Evolutionary conservation across 2,888 invertebrate genomes (phyloP), one percentile per base, ranked within the genome.

Genomic region (Meteorus colon): DNA sequence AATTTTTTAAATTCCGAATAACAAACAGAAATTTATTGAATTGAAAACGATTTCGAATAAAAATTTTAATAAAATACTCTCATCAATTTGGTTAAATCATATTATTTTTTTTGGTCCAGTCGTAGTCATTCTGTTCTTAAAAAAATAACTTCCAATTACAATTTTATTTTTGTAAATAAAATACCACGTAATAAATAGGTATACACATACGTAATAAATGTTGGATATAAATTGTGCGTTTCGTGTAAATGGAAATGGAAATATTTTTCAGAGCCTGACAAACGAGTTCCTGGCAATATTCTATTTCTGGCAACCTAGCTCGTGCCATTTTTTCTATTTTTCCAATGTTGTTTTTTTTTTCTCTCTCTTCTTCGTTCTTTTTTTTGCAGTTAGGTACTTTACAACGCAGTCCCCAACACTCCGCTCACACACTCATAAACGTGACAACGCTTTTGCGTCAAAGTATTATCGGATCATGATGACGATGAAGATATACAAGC

Each of bases 391-490:
- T 24, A 55, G 19, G 2, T 55, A 24, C 55, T 55, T 19, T 55
- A 55, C 19, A n/a, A 48, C 8, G 8, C 8, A 19, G 1, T 55
- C 6, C 2, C 4, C 12, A 12, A 41, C 41, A 37, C 66, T 37
- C 65, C 65, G 31, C 41, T 41, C 68, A 41, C 27, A 34, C 37
- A 62, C 31, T 19, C 34, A 67, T 59, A 12, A 69, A 75, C 62
- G 65, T 65, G 67, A 45, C 59, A 19, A 19, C 55, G 48, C 6
- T 31, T 48, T 45, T 66, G 29, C 66, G 34, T 65, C 31, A 62
- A 75, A 75, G 75, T 37, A 73, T 65, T 65, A 65, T 65, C 65
- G 34, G 65, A 37, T 37, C n/a, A 41, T 19, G 65, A 65, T 65
- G 29, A 62, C 31, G 62, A 62, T 14, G 31, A 62, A 62, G 31